These are phyloP conservation scores for Siphonodentalium dalli DNA, from an alignment of 2,888 invertebrate species.

Conservation along the genomic window DNA sequence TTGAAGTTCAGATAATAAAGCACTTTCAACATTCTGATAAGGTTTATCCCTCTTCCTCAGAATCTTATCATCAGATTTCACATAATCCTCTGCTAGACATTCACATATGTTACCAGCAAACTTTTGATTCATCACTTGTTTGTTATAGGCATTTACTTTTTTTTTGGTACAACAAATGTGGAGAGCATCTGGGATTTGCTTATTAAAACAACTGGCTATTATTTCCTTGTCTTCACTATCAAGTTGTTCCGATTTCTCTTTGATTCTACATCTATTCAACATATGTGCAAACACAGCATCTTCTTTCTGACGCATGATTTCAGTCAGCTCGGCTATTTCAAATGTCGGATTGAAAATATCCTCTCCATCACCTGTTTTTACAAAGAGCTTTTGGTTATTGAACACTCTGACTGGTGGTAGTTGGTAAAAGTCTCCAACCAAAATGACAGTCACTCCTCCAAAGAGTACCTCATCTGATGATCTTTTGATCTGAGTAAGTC, in stretches of 20 bases:
- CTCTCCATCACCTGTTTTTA: neutral
- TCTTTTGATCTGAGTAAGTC: no score
- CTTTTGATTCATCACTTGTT: no score
- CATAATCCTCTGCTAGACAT: no score
- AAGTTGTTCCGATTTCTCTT: neutral
- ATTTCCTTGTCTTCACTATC: neutral
- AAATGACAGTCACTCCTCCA: slow-evolving; percentile 1
- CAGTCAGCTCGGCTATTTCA: neutral
- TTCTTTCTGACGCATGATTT: slow-evolving; percentile 7
- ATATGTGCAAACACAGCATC: slow-evolving; percentile 6
- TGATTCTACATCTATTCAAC: slow-evolving; percentile 5
- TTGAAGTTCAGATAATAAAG: no score
- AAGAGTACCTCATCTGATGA: no score
- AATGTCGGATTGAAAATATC: slow-evolving; percentile 6
- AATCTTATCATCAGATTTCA: no score
- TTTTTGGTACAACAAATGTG: no score
- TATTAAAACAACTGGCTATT: neutral
- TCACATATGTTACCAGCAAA: no score
- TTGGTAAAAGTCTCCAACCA: slow-evolving; percentile 16
- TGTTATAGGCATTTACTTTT: no score
- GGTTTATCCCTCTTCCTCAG: no score
- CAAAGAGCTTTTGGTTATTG: neutral
- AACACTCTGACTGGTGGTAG: slow-evolving; percentile 9
- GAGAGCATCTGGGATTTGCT: no score
- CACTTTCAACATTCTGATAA: no score